A percentile compares a stretch with the other conserved stretches of the same genome.
These are phyloP conservation scores for Rhadinocentrus ornatus DNA, from an alignment of 2,797 vertebrate genomes.

Conservation along the genomic window DNA sequence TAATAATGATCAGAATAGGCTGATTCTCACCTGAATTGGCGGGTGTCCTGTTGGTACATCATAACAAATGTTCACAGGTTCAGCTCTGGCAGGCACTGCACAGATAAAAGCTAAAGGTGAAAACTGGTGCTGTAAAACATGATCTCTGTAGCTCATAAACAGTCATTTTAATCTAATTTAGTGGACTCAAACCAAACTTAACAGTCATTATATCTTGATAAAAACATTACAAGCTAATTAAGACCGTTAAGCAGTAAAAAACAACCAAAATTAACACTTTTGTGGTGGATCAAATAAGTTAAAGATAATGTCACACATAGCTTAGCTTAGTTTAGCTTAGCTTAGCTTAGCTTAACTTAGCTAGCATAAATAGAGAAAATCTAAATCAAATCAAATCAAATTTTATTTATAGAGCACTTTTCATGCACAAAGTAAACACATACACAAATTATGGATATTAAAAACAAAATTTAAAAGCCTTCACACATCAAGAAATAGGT, in stretches of 20 bases:
- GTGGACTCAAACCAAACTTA: background rate
- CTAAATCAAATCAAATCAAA: too few relatives aligned
- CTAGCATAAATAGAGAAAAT: background rate
- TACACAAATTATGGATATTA: too few relatives aligned
- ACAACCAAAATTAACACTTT: background rate
- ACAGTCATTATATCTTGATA: background rate
- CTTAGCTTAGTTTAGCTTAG: background rate
- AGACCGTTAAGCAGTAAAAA: background rate
- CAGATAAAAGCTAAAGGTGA: background rate
- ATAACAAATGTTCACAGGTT: background rate
- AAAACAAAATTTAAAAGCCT: too few relatives aligned
- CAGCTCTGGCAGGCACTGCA: background rate
- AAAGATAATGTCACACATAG: background rate
- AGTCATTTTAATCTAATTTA: background rate
- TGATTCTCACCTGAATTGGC: slow-evolving; percentile 64
- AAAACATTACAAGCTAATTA: background rate
- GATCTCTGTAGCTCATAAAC: too few relatives aligned
- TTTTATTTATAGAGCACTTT: too few relatives aligned
- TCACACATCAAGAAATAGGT: too few relatives aligned
- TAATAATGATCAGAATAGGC: background rate
- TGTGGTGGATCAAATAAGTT: background rate
- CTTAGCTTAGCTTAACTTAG: background rate
- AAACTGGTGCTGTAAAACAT: too few relatives aligned
- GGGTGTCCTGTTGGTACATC: slow-evolving; percentile 32
- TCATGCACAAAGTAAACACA: too few relatives aligned